A percentile compares a stretch with the other conserved stretches of the same genome.
Conservation (phyloP, 1,140 invertebrate genomes). For the Trachymyrmex cornetzi region DNA sequence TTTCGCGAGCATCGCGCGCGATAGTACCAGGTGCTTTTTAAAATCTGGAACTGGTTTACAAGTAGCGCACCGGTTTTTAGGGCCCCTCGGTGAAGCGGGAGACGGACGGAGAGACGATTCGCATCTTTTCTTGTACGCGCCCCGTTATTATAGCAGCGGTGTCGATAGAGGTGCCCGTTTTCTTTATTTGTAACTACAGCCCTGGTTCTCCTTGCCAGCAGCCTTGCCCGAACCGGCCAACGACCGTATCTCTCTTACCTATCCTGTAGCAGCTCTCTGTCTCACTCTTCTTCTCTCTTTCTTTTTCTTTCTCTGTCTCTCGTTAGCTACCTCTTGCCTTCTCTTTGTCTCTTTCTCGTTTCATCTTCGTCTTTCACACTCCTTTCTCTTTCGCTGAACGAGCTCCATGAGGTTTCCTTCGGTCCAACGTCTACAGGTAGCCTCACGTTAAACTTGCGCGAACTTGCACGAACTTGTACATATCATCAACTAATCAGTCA, state of each 20-base stretch:
- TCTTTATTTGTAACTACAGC: constrained; percentile 76
- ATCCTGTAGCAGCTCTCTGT: constrained; percentile 54
- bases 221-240: constrained; percentile 80
- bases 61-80: constrained; percentile 65
- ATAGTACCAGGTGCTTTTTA: constrained; percentile 18
- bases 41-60: constrained; percentile 54
- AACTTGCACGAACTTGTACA: constrained; percentile 31
- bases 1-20: constrained; percentile 25
- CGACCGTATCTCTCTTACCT: constrained; percentile 76
- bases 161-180: constrained; percentile 67
- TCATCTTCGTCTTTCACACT: constrained; percentile 58
- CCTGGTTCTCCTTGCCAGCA: constrained; percentile 80
- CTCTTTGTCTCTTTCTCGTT: constrained; percentile 28
- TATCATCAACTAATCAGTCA: background rate
- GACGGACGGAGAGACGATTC: constrained; percentile 15
- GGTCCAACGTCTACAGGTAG: constrained; percentile 70
- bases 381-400: constrained; percentile 76
- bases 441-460: constrained; percentile 65
- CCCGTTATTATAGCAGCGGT: constrained; percentile 71
- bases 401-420: constrained; percentile 68
- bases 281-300: constrained; percentile 40
- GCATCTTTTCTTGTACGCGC: constrained; percentile 58
- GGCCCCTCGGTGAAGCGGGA: constrained; percentile 6
- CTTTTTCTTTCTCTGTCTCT: constrained; percentile 38
- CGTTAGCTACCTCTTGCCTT: constrained; percentile 50